Conservation (phyloP, 2,113 vertebrate species). For the Lepisosteus osseus region DNA sequence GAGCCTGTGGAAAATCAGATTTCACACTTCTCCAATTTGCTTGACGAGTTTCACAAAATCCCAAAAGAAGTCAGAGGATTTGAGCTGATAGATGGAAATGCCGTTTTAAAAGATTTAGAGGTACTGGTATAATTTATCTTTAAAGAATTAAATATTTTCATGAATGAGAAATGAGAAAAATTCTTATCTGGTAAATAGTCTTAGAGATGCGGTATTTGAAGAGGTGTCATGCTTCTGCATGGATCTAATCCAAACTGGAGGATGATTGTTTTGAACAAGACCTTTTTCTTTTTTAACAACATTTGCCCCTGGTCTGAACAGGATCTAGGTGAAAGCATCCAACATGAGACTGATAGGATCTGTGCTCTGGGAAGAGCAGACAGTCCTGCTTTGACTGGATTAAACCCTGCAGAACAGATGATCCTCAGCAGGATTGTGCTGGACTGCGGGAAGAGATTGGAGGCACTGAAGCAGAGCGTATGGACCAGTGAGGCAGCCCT, state of each 20-base stretch:
- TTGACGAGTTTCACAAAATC: conserved; percentile 64
- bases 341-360: conserved; percentile 71
- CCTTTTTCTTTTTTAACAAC: not conserved
- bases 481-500: conserved; percentile 65
- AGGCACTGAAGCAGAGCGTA: conserved; percentile 67
- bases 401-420: conserved; percentile 69
- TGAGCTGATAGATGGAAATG: conserved; percentile 56
- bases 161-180: no score
- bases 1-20: conserved; percentile 73
- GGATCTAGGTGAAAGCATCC: conserved; percentile 67
- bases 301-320: conserved; percentile 17
- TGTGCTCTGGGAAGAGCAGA: conserved; percentile 60
- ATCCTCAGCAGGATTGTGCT: conserved; percentile 60
- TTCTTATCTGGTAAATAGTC: not conserved
- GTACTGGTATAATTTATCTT: conserved; percentile 31
- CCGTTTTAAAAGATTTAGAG: conserved; percentile 65
- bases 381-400: conserved; percentile 44
- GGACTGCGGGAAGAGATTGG: conserved; percentile 69
- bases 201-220: not conserved
- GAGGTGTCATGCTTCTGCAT: not conserved
- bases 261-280: no score
- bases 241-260: not conserved
- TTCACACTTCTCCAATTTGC: conserved; percentile 57
- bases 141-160: no score
- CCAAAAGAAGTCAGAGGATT: conserved; percentile 66